Percentiles rank a stretch among this genome's conserved stretches.
These are phyloP conservation scores for Antechinus stuartii DNA, from an alignment of 2,113 vertebrate species.

Conservation along the genomic window DNA sequence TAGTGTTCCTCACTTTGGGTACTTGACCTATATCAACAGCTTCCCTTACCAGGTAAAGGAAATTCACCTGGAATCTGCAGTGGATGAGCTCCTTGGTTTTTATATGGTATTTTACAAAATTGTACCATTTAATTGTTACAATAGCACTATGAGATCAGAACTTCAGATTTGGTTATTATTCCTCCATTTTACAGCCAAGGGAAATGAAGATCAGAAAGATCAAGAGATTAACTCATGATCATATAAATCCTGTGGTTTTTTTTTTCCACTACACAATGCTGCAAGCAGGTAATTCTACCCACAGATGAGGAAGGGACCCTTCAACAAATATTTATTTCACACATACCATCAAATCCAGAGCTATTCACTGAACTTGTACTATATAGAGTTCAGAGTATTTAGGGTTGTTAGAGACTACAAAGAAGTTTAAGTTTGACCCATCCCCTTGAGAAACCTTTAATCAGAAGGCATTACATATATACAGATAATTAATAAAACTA, in stretches of 20 bases:
- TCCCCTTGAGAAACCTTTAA: background rate
- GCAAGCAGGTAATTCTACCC: background rate
- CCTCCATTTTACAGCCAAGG: background rate
- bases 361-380: background rate
- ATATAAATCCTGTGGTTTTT: background rate
- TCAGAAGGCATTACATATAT: background rate
- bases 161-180: background rate
- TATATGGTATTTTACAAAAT: background rate
- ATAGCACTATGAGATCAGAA: background rate
- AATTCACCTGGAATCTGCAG: background rate
- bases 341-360: background rate
- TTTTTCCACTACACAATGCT: background rate
- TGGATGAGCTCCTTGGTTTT: background rate
- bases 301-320: background rate
- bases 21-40: background rate
- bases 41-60: background rate
- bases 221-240: background rate
- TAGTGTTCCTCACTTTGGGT: background rate
- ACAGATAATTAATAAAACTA: background rate
- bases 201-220: background rate
- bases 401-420: background rate
- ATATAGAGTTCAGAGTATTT: background rate
- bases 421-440: background rate
- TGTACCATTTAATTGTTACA: background rate
- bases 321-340: background rate